Evolutionary conservation across 2,888 invertebrate species (phyloP), one percentile per base, ranked within the genome.

Genomic region (Vannuccia rotundouncinata): DNA sequence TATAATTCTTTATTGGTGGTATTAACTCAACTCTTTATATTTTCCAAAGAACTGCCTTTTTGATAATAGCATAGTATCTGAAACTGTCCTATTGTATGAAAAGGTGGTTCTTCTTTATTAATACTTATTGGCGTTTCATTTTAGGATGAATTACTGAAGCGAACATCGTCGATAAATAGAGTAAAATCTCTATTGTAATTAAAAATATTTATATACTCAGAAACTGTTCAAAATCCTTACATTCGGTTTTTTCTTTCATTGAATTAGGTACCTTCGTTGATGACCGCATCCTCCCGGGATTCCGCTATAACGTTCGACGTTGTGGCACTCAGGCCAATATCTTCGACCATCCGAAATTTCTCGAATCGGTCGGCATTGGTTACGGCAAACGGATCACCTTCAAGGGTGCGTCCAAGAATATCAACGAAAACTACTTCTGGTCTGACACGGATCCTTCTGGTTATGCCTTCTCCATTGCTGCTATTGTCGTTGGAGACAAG

Each of bases 381-480:
- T 93, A 92, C 85, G 91, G 92, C 1, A 90, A 92, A 81, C 90
- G 93, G 74, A 89, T 93, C 82, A 92, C 92, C 0, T 93, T 93
- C 88, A 91, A 91, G 84, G 91, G 92, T 0, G 89, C 90, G 80
- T 89, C 90, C 74, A 89, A 92, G 73, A 92, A 92, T 88, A 90
- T 91, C 82, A 92, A 92, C 86, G 89, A 90, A 77, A 86, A 85
- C 79, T 84, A 84, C 79, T 93, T 93, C 89, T 93, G 92, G 92
- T 92, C 92, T 29, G 93, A 93, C 88, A 92, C 92, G 45, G 89
- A 91, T 82, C 91, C 91, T 0, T 91, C 91, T 86, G 93, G 93
- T 77, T 93, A 91, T 86, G 91, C 91, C 31, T 92, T 93, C 87
- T 92, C 92, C 85, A 88, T 92, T 82, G 91, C 91, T 85, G 91